A percentile compares a stretch with the other conserved stretches of the same genome.
These are phyloP conservation scores for Caenorhabditis wallacei DNA, from an alignment of 2,888 invertebrate species.

Conservation along the genomic window DNA sequence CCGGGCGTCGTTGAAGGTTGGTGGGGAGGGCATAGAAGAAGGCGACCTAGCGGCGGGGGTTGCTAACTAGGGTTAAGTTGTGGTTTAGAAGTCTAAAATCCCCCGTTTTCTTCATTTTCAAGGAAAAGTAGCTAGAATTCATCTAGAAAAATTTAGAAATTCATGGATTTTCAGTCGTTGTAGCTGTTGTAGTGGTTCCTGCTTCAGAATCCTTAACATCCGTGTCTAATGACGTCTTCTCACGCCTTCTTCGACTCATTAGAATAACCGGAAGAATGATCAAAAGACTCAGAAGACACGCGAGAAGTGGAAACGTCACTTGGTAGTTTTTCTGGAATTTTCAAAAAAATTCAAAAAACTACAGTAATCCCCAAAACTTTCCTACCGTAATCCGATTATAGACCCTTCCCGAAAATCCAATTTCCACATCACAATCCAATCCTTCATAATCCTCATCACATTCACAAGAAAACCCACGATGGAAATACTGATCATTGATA, in stretches of 20 bases:
- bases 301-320: slow-evolving; percentile 12
- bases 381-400: not conserved
- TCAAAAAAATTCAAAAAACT: not conserved
- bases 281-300: slow-evolving; percentile 4
- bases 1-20: slow-evolving; percentile 53
- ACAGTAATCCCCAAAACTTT: not conserved
- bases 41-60: not conserved
- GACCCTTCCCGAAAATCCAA: not conserved
- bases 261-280: slow-evolving; percentile 21
- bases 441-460: slow-evolving; percentile 48
- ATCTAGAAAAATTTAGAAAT: not conserved
- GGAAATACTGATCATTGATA: slow-evolving; percentile 55
- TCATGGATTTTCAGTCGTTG: not conserved
- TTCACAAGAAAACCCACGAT: slow-evolving; percentile 57
- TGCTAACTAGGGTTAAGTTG: not conserved
- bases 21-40: slow-evolving; percentile 7
- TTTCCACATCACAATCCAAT: slow-evolving; percentile 48
- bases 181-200: not conserved
- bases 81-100: not conserved
- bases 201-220: not conserved
- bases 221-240: not conserved
- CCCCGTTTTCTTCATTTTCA: not conserved
- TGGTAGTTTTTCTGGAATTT: slow-evolving; percentile 12
- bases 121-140: not conserved
- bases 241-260: not conserved